Evolutionary conservation across 2,113 vertebrate species (phyloP), one percentile per base, ranked within the genome.

Genomic region (Pelobates fuscus): DNA sequence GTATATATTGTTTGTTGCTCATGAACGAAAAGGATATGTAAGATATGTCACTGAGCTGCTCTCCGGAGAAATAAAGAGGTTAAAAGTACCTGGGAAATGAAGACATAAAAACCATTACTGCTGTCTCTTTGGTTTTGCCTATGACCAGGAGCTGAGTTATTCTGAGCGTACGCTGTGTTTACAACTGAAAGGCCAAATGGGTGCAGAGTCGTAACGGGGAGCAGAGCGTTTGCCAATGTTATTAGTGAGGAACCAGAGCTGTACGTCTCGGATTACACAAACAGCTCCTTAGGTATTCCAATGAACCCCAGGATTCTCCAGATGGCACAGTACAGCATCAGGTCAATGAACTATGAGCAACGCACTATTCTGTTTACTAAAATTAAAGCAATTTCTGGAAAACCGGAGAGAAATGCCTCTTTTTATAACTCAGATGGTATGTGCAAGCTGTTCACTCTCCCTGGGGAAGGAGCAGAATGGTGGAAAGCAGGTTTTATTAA

Each of bases 381-480:
- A 85, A 82, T 73, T 78, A 73, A 77, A 81, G 49, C 3, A 21
- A 57, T 44, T 73, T 86, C 80, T 83, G 78, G 64, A 78, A 77
- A 64, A 62, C 67, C 37, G 78, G 80, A 85, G 79, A 70, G 82
- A 84, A 84, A 62, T 59, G 49, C 70, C 62, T 78, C 78, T 8
- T 76, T 85, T 84, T 72, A 52, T 62, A 80, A 81, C 78, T 80
- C 78, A 66, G 70, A 74, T 37, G 78, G 68, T 55, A 60, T 71
- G 58, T 43, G 57, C 67, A 70, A 61, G 67, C 58, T 78, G 30
- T 77, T 77, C 59, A 0, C 24, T 73, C 72, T 73, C 49, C 41
- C 30, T 37, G 70, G 73, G 77, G 73, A 68, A 61, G 55, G 55
- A 61, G 73, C 27, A 24, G 57, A 60, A 64, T 68, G 29, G 65